Conservation (phyloP, 2,797 vertebrate genomes). For the Champsocephalus esox region DNA sequence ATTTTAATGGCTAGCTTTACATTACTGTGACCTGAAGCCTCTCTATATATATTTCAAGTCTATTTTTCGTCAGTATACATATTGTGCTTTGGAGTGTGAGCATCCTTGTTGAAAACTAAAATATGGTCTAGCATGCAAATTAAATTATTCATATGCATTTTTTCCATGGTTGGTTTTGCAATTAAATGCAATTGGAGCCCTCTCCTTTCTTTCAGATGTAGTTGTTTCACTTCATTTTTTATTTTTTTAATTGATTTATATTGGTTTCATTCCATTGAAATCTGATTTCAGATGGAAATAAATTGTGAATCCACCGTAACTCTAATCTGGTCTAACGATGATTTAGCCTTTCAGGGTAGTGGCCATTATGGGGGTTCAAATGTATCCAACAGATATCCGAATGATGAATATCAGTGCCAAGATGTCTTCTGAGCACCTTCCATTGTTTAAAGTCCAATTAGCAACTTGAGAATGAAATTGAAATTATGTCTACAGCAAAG, state of each 20-base stretch:
- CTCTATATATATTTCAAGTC: conserved; percentile 4
- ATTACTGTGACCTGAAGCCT: conserved; percentile 21
- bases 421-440: too few species aligned
- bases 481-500: too few species aligned
- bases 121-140: background rate
- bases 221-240: background rate
- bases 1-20: background rate
- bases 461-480: too few species aligned
- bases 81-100: background rate
- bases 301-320: background rate
- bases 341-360: too few species aligned
- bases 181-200: background rate
- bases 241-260: background rate
- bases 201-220: background rate
- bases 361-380: too few species aligned
- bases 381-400: too few species aligned
- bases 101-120: background rate
- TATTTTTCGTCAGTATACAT: background rate
- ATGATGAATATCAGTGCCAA: too few species aligned
- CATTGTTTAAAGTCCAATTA: too few species aligned
- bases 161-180: background rate
- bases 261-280: background rate
- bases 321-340: background rate
- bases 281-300: background rate
- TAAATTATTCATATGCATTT: background rate